phyloP scores from a whole-genome alignment of 2,888 invertebrate species.

The Drosophila atroscutellata region DNA sequence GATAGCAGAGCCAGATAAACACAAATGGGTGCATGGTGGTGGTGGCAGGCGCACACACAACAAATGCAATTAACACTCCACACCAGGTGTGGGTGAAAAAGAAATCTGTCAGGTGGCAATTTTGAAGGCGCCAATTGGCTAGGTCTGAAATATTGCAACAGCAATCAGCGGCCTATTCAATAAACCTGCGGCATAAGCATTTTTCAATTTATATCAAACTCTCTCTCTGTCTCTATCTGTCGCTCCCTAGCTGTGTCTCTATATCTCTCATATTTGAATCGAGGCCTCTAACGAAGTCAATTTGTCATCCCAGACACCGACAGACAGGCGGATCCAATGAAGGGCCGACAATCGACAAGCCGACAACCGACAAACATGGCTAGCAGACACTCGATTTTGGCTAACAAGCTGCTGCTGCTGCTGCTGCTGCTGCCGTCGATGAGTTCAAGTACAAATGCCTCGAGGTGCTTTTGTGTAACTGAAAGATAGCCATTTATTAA shows the following conservation, averaged over 20 bases:
- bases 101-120: constrained; percentile 23
- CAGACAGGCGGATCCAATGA: constrained; percentile 25
- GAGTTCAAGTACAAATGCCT: constrained; percentile 44
- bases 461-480: constrained; percentile 37
- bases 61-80: constrained; percentile 51
- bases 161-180: constrained; percentile 67
- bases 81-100: constrained; percentile 34
- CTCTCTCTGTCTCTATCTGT: background rate
- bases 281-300: constrained; percentile 68
- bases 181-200: constrained; percentile 59
- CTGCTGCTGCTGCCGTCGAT: background rate
- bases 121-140: constrained; percentile 34
- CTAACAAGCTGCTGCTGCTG: constrained; percentile 23
- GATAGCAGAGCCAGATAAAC: constrained; percentile 23
- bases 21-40: constrained; percentile 28
- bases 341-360: constrained; percentile 14
- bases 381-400: constrained; percentile 9
- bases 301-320: constrained; percentile 65
- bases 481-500: constrained; percentile 49
- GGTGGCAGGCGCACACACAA: constrained; percentile 16
- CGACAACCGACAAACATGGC: constrained; percentile 5
- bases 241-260: background rate
- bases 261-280: constrained; percentile 47
- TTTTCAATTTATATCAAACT: constrained; percentile 66
- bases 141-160: constrained; percentile 23